These are phyloP conservation scores for Petaurus breviceps DNA, from an alignment of 2,113 vertebrate genomes.

Conservation along the genomic window DNA sequence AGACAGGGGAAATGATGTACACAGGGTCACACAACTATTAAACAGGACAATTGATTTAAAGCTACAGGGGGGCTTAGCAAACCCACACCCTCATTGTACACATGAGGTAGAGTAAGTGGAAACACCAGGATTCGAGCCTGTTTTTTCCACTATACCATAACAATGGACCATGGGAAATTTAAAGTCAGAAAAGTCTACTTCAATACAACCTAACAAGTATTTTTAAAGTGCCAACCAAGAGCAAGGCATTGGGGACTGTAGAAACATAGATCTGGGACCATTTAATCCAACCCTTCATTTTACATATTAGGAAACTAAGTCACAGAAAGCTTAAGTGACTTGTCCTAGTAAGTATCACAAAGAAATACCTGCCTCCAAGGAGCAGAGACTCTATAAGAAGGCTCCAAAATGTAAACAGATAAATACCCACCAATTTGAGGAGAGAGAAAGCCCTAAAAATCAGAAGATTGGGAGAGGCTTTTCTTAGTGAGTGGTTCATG, in stretches of 20 bases:
- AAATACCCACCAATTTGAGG: background rate
- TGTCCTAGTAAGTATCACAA: background rate
- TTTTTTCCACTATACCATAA: background rate
- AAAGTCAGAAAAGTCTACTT: background rate
- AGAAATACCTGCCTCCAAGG: background rate
- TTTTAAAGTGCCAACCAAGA: background rate
- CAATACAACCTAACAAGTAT: background rate
- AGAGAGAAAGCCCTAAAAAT: background rate
- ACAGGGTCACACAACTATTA: no score
- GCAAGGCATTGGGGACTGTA: background rate
- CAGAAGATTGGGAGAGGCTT: background rate
- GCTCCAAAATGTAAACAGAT: background rate
- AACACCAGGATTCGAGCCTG: no score
- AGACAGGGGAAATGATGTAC: no score
- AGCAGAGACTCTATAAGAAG: background rate
- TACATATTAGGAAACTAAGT: background rate
- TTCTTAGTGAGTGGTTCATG: background rate
- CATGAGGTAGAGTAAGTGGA: no score
- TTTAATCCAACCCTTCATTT: background rate
- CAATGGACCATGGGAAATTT: background rate
- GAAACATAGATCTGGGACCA: background rate
- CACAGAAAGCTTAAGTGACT: background rate
- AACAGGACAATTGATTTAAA: no score
- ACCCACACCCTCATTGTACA: no score
- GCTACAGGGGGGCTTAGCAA: no score